phyloP scores from a whole-genome alignment of 2,113 vertebrate species.

The Brachyistius frenatus region DNA sequence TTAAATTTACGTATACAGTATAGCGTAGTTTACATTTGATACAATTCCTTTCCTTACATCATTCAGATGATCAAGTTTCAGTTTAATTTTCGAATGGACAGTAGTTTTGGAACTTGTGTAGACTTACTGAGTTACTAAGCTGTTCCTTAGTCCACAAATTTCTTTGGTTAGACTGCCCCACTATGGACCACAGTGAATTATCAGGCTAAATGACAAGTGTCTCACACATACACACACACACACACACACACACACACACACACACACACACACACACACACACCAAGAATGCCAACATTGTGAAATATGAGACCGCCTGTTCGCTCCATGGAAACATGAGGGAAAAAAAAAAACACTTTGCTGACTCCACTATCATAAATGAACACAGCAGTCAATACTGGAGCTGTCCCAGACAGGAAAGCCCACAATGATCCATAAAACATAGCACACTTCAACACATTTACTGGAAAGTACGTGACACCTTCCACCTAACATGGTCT shows the following conservation, averaged over 20 bases:
- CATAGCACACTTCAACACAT: not conserved
- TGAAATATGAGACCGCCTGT: constrained; percentile 69
- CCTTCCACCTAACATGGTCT: constrained; percentile 37
- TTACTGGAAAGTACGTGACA: constrained; percentile 51
- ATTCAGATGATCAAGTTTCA: no score
- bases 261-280: not conserved
- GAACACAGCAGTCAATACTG: constrained; percentile 20
- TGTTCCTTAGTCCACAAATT: not conserved
- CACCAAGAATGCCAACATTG: constrained; percentile 54
- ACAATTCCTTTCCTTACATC: no score
- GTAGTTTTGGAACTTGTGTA: no score
- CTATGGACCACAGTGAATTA: constrained; percentile 1
- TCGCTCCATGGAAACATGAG: constrained; percentile 47
- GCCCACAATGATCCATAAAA: not conserved
- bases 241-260: not conserved
- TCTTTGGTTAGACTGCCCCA: not conserved
- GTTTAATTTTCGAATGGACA: no score
- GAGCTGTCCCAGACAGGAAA: constrained; percentile 36
- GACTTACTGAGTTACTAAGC: no score
- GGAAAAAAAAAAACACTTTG: constrained; percentile 12
- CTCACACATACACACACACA: not conserved
- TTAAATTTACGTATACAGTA: no score
- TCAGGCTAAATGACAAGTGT: constrained; percentile 16
- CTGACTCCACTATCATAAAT: constrained; percentile 36
- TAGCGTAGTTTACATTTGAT: no score